Percentiles rank a stretch among this genome's conserved stretches.
These are phyloP conservation scores for Troglohyphantes excavatus DNA, from an alignment of 2,888 invertebrate species.

Conservation along the genomic window DNA sequence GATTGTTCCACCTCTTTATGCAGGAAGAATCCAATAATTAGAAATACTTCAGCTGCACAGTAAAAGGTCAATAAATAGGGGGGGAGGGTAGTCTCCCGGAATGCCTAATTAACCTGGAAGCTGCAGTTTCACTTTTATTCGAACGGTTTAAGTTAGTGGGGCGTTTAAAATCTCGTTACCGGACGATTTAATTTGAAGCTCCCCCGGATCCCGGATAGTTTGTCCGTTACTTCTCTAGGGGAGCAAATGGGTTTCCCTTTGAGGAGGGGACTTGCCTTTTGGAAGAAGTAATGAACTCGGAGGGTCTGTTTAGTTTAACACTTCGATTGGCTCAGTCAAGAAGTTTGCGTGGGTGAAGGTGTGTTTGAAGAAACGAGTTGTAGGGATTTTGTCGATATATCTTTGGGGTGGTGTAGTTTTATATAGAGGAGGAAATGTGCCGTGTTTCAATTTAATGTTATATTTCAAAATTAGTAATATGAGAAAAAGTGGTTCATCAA, in stretches of 20 bases:
- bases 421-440: no score
- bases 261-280: not conserved
- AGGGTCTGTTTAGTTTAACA: not conserved
- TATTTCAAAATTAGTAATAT: no score
- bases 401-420: no score
- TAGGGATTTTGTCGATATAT: no score
- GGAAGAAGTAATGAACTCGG: not conserved
- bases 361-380: no score
- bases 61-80: constrained; percentile 43
- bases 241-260: not conserved
- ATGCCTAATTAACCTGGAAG: constrained; percentile 56
- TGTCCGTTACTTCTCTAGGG: not conserved
- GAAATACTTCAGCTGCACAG: constrained; percentile 32
- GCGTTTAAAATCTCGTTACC: constrained; percentile 68
- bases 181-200: constrained; percentile 56
- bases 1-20: constrained; percentile 50
- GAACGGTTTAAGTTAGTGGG: constrained; percentile 14
- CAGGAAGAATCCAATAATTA: constrained; percentile 63
- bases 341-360: not conserved
- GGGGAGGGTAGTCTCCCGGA: not conserved
- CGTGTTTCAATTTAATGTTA: no score
- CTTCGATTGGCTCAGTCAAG: not conserved
- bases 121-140: constrained; percentile 48
- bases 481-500: no score
- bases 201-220: not conserved